Conservation (phyloP, 1,140 invertebrate species). For the Drosophila pseudoobscura region DNA sequence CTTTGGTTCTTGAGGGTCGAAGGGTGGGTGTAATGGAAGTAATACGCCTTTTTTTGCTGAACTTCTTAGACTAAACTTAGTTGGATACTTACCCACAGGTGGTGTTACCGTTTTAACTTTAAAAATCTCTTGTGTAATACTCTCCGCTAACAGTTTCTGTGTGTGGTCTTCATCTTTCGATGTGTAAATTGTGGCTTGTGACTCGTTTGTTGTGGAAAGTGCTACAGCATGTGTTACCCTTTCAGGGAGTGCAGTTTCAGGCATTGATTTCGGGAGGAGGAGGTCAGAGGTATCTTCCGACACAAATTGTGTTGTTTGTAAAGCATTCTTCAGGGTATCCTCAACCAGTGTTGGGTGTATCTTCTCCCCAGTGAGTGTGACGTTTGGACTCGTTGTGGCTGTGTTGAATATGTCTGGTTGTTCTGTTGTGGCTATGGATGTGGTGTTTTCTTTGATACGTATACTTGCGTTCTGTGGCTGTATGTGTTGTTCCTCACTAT, state of each 20-base stretch:
- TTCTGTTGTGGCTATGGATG: conserved; percentile 29
- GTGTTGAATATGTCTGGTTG: conserved; percentile 30
- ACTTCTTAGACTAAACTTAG: conserved; percentile 43
- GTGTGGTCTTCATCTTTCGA: conserved; percentile 20
- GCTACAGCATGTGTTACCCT: conserved; percentile 23
- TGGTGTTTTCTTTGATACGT: conserved; percentile 32
- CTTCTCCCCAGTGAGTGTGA: conserved; percentile 6
- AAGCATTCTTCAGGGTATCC: conserved; percentile 19
- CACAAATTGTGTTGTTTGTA: conserved; percentile 32
- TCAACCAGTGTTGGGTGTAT: conserved; percentile 22
- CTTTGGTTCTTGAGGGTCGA: conserved; percentile 59
- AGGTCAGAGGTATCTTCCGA: conserved; percentile 19
- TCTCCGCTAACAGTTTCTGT: conserved; percentile 20
- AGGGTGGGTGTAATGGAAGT: conserved; percentile 52
- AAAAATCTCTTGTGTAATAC: conserved; percentile 27
- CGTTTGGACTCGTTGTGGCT: background rate
- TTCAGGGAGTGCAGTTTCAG: conserved; percentile 36
- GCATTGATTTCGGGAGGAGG: conserved; percentile 9
- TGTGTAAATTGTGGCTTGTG: conserved; percentile 16
- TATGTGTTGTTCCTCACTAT: conserved; percentile 16
- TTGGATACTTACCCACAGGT: conserved; percentile 56
- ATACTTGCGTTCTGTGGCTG: conserved; percentile 32
- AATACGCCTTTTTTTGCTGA: conserved; percentile 73
- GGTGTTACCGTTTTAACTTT: conserved; percentile 52
- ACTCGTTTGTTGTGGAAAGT: conserved; percentile 27